These are phyloP conservation scores for Crossocerus cetratus DNA, from an alignment of 2,888 invertebrate species.

Conservation along the genomic window DNA sequence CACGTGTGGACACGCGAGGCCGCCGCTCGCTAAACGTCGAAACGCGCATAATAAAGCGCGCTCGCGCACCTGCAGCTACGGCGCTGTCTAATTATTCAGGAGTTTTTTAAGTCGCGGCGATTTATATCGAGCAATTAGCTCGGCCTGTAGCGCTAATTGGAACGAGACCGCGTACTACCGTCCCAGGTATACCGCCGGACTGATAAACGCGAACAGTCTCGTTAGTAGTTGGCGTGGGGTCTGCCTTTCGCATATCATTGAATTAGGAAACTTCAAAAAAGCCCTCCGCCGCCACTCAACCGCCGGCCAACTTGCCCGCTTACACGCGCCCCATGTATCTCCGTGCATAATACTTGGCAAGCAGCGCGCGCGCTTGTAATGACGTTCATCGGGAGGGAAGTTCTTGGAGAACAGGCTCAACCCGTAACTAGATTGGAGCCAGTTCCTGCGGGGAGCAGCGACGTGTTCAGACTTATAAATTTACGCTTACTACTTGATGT, in stretches of 20 bases:
- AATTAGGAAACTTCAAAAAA: conserved; percentile 16
- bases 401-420: too few relatives aligned
- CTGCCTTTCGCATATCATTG: conserved; percentile 17
- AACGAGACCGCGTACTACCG: conserved; percentile 48
- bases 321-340: too few relatives aligned
- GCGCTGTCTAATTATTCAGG: conserved; percentile 56
- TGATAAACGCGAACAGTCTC: conserved; percentile 56
- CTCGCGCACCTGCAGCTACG: conserved; percentile 40
- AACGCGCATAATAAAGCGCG: conserved; percentile 46
- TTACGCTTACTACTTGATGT: too few relatives aligned
- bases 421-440: too few relatives aligned
- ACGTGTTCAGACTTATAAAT: too few relatives aligned
- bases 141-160: conserved; percentile 60
- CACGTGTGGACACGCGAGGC: too few relatives aligned
- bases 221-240: conserved; percentile 54
- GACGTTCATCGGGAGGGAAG: too few relatives aligned
- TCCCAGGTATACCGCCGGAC: conserved; percentile 22
- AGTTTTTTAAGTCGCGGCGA: conserved; percentile 57
- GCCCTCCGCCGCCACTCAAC: neutral
- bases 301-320: too few relatives aligned
- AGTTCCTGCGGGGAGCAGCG: neutral
- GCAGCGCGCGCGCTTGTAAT: too few relatives aligned
- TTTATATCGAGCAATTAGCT: conserved; percentile 63
- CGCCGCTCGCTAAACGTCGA: conserved; percentile 37
- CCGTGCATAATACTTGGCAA: too few relatives aligned